Percentiles rank a stretch among this genome's conserved stretches.
Evolutionary conservation across 2,888 invertebrate species (phyloP).

Genomic region (Lasioglossum figueresi): DNA sequence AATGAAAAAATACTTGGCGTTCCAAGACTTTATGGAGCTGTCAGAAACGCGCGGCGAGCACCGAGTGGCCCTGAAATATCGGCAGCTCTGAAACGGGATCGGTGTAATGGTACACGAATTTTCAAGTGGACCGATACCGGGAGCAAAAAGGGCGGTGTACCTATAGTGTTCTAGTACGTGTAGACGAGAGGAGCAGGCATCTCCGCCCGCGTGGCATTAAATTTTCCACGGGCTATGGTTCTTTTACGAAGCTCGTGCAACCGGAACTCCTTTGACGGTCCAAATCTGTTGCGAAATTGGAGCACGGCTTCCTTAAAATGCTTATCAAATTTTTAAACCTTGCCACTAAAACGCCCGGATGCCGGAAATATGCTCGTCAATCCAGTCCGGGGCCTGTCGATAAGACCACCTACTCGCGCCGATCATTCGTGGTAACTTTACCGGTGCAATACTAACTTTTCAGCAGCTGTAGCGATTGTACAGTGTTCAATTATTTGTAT

Average conservation of each 20-base stretch:
- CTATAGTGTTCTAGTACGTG: neutral
- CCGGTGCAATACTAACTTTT: neutral
- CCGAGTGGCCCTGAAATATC: neutral
- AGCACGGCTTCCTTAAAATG: conserved; percentile 8
- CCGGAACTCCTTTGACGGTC: neutral
- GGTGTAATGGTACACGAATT: neutral
- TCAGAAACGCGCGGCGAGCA: neutral
- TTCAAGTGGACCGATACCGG: conserved; percentile 2
- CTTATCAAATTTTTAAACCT: neutral
- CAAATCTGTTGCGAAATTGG: conserved; percentile 2
- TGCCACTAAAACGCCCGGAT: neutral
- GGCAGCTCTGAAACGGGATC: conserved; percentile 2
- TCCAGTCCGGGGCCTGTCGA: neutral
- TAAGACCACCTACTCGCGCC: neutral
- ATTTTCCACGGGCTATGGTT: conserved; percentile 11
- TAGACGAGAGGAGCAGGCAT: neutral
- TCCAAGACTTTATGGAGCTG: conserved; percentile 27
- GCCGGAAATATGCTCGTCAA: neutral
- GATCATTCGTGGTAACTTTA: neutral
- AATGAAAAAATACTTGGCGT: conserved; percentile 46
- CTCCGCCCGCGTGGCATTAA: conserved; percentile 1
- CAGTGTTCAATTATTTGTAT: neutral
- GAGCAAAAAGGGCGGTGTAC: neutral
- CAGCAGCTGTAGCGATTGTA: neutral
- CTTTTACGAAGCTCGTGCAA: neutral